Percentiles rank a stretch among this genome's conserved stretches.
Conservation (phyloP, 2,888 invertebrate genomes). For the Megamerina dolium region DNA sequence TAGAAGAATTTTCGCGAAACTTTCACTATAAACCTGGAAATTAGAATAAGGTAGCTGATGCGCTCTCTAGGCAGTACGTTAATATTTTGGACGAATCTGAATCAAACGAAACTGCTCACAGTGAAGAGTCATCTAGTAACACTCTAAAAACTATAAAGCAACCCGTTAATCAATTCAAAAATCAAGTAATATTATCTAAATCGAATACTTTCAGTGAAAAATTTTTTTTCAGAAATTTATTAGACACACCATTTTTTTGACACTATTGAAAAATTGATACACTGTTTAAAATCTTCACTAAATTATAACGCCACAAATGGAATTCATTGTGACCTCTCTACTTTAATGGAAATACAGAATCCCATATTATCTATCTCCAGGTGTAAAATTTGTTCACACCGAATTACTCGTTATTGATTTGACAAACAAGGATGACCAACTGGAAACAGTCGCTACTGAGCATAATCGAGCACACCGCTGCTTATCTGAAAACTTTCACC, state of each 20-base stretch:
- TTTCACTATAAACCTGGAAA: slow-evolving; percentile 17
- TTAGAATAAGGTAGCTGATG: slow-evolving; percentile 17
- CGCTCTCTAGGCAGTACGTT: slow-evolving; percentile 13
- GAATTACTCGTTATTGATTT: slow-evolving; percentile 16
- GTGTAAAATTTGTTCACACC: slow-evolving; percentile 13
- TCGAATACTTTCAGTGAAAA: slow-evolving; percentile 3
- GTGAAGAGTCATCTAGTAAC: slow-evolving; percentile 10
- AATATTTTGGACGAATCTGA: slow-evolving; percentile 5
- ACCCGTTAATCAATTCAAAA: slow-evolving; percentile 13
- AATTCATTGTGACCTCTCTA: slow-evolving; percentile 6
- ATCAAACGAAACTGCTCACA: slow-evolving; percentile 2
- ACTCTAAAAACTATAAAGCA: slow-evolving; percentile 6
- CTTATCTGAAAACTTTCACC: too few relatives aligned
- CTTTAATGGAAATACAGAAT: slow-evolving; percentile 6
- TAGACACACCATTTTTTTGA: too few relatives aligned
- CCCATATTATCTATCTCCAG: slow-evolving; percentile 3
- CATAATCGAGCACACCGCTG: too few relatives aligned
- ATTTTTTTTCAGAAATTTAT: slow-evolving; percentile 4
- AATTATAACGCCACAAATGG: slow-evolving; percentile 9
- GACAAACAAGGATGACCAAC: slow-evolving; percentile 13
- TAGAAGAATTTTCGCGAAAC: slow-evolving; percentile 15
- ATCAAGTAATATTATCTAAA: slow-evolving; percentile 12
- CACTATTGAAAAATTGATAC: slow-evolving; percentile 1
- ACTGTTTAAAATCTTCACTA: too few relatives aligned
- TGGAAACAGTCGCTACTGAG: slow-evolving; percentile 11